Percentiles rank a stretch among this genome's conserved stretches.
Conservation (phyloP, 2,888 invertebrate genomes). For the Beris chalybata region DNA sequence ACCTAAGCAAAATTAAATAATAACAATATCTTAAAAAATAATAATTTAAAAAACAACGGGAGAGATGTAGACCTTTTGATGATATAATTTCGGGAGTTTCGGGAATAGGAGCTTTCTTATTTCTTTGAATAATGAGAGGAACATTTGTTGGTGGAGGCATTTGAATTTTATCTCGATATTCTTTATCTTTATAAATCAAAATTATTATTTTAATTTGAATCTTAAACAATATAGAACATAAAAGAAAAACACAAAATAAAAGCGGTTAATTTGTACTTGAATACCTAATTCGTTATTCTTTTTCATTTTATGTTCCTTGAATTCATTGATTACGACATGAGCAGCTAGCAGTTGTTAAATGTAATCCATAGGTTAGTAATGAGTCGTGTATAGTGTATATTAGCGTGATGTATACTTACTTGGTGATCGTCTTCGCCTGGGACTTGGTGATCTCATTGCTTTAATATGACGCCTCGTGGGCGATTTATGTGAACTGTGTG, state of each 20-base stretch:
- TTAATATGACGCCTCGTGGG: conserved; percentile 47
- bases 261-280: background rate
- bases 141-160: conserved; percentile 35
- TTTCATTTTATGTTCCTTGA: conserved; percentile 37
- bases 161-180: conserved; percentile 32
- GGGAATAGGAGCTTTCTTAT: conserved; percentile 27
- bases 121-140: conserved; percentile 26
- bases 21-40: conserved; percentile 7
- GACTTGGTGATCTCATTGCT: conserved; percentile 49
- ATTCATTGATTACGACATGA: conserved; percentile 34
- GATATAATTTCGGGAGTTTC: conserved; percentile 16
- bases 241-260: background rate
- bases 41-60: conserved; percentile 9
- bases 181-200: conserved; percentile 9
- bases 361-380: background rate
- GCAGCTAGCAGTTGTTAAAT: conserved; percentile 33
- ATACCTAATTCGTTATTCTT: conserved; percentile 37
- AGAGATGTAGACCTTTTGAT: background rate
- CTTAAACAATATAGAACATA: no score
- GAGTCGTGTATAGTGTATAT: background rate
- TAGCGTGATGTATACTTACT: conserved; percentile 44
- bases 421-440: conserved; percentile 50
- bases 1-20: conserved; percentile 39
- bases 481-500: conserved; percentile 47
- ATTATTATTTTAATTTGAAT: background rate